Conservation (phyloP, 2,888 invertebrate species). For the Hanleya hanleyi region DNA sequence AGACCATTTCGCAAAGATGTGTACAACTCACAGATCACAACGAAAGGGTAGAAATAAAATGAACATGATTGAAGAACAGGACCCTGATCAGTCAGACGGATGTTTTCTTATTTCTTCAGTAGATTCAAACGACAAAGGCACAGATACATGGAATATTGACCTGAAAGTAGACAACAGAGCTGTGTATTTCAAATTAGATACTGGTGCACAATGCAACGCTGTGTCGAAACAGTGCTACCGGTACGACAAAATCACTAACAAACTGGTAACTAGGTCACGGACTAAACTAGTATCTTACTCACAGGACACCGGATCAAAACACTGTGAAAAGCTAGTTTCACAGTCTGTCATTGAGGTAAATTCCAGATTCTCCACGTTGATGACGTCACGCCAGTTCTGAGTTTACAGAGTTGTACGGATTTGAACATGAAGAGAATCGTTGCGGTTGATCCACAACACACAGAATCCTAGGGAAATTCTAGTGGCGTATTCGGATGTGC, state of each 20-base stretch:
- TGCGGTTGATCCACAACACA: not conserved
- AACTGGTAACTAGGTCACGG: not conserved
- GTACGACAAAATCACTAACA: not conserved
- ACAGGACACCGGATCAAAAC: not conserved
- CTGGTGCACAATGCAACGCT: not conserved
- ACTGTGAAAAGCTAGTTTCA: not conserved
- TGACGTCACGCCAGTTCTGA: not conserved
- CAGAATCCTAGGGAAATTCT: not conserved
- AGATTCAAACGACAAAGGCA: not conserved
- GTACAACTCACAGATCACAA: not conserved
- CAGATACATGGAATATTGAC: not conserved
- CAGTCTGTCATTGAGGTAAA: not conserved
- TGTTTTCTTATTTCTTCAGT: not conserved
- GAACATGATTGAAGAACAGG: not conserved
- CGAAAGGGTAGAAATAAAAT: not conserved
- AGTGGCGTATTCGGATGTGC: not conserved
- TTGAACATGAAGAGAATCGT: not conserved
- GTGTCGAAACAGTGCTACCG: not conserved
- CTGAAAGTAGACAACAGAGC: not conserved
- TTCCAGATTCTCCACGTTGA: not conserved
- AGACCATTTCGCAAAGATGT: not conserved
- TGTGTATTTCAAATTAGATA: not conserved
- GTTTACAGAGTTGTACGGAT: not conserved
- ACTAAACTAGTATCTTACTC: too few relatives aligned
- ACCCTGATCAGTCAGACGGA: not conserved